A percentile compares a stretch with the other conserved stretches of the same genome.
Evolutionary conservation across 2,888 invertebrate genomes (phyloP).

Genomic region (Pecten maximus): DNA sequence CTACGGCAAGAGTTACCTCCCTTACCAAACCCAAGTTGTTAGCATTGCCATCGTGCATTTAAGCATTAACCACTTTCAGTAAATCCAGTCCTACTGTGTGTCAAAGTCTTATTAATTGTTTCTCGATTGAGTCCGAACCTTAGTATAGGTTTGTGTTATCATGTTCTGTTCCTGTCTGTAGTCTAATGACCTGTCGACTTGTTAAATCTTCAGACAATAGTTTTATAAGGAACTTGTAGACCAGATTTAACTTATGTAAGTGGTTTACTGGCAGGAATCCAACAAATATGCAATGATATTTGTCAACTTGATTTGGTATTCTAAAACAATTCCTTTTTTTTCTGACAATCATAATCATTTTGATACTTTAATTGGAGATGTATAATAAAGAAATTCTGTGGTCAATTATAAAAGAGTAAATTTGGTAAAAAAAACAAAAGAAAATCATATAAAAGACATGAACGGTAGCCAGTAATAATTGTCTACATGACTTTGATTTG

Average conservation of each 20-base stretch:
- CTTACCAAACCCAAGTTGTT: neutral
- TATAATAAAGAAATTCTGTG: neutral
- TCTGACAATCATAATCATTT: neutral
- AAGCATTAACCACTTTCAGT: no score
- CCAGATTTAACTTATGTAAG: constrained; percentile 11
- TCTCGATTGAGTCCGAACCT: neutral
- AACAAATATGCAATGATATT: neutral
- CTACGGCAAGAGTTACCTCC: neutral
- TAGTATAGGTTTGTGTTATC: neutral
- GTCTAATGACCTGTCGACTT: neutral
- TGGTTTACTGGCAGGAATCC: neutral
- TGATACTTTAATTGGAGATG: neutral
- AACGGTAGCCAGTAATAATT: neutral
- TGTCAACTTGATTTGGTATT: neutral
- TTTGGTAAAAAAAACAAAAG: neutral
- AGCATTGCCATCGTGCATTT: no score
- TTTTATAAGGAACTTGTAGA: neutral
- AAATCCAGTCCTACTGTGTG: neutral
- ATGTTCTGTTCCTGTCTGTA: neutral
- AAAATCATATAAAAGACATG: neutral
- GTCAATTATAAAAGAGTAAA: neutral
- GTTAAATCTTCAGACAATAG: neutral
- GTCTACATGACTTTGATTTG: neutral
- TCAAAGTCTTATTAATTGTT: neutral
- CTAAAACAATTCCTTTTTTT: neutral